Percentiles rank a stretch among this genome's conserved stretches.
phyloP scores from a whole-genome alignment of 2,888 invertebrate species.

The Brassicogethes aeneus region DNA sequence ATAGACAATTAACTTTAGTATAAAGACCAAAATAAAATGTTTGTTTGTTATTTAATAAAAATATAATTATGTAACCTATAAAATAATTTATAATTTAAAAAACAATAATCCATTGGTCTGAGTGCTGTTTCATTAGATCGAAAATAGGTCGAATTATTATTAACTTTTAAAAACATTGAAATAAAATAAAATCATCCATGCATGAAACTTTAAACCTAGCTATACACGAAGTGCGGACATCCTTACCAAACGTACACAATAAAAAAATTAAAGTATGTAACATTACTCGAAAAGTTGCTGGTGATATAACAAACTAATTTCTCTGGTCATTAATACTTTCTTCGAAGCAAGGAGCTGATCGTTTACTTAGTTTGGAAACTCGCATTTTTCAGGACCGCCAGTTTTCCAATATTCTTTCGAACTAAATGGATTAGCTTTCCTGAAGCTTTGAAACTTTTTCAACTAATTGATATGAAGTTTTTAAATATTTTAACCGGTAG shows the following conservation, averaged over 20 bases:
- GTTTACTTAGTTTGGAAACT: conserved; percentile 15
- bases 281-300: not conserved
- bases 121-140: no score
- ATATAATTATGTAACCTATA: no score
- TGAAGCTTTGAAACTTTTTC: conserved; percentile 15
- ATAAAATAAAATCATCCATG: no score
- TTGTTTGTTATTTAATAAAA: no score
- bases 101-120: no score
- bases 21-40: no score
- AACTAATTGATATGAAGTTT: conserved; percentile 21
- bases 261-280: not conserved
- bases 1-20: no score
- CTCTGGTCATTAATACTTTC: conserved; percentile 15
- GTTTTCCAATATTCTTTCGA: conserved; percentile 14
- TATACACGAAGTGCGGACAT: no score
- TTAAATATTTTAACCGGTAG: conserved; percentile 15
- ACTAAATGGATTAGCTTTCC: conserved; percentile 17
- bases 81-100: no score
- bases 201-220: no score
- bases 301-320: conserved; percentile 14
- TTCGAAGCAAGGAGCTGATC: conserved; percentile 14
- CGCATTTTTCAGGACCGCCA: conserved; percentile 16
- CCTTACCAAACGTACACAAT: not conserved
- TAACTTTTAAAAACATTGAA: no score
- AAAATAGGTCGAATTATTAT: no score